phyloP scores from a whole-genome alignment of 2,797 vertebrate genomes.

The Mormyrus hasselquistii region DNA sequence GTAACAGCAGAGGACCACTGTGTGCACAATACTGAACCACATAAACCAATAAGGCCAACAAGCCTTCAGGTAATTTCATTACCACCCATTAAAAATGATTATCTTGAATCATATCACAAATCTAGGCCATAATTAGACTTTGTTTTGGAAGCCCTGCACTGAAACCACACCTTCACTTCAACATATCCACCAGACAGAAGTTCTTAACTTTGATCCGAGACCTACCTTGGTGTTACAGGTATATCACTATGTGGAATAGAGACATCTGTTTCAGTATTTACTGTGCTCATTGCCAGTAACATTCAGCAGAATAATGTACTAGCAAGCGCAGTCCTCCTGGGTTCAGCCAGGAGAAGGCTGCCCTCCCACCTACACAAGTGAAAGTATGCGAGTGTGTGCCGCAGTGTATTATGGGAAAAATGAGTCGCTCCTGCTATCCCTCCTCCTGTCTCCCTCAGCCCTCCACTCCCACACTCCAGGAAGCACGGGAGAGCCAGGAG shows the following conservation, averaged over 20 bases:
- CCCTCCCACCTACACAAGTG: neutral
- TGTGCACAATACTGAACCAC: neutral
- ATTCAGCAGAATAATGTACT: neutral
- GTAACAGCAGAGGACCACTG: neutral
- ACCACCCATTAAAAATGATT: neutral
- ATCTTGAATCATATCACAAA: neutral
- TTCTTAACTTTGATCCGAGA: neutral
- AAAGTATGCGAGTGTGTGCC: neutral
- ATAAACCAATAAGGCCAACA: neutral
- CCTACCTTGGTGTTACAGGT: neutral
- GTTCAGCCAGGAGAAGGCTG: neutral
- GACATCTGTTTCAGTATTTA: neutral
- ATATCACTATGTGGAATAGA: neutral
- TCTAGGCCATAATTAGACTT: neutral
- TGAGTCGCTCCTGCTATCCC: neutral
- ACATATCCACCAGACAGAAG: neutral
- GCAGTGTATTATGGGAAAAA: neutral
- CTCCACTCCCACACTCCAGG: neutral
- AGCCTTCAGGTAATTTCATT: neutral
- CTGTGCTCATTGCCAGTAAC: neutral
- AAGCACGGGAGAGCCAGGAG: neutral
- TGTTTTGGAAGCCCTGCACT: neutral
- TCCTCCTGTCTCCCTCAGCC: neutral
- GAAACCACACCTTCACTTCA: neutral
- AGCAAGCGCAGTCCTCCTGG: neutral